A percentile compares a stretch with the other conserved stretches of the same genome.
These are phyloP conservation scores for Plestiodon gilberti DNA, from an alignment of 2,113 vertebrate genomes.

Conservation along the genomic window DNA sequence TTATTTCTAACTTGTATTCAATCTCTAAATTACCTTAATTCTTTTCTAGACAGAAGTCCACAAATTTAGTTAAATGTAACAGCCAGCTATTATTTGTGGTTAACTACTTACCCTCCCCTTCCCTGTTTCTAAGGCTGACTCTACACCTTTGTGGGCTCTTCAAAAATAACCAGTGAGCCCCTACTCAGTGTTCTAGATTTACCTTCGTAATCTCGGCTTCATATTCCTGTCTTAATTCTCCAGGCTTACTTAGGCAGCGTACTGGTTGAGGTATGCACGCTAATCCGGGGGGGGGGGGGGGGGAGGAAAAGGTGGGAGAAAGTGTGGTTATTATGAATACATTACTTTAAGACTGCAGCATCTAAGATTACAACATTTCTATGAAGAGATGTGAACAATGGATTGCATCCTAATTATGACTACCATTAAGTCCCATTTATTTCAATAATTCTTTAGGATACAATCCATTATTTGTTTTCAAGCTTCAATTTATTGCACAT, in stretches of 20 bases:
- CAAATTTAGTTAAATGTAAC: not conserved
- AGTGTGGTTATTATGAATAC: not conserved
- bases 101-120: not conserved
- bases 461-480: not conserved
- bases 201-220: constrained; percentile 84
- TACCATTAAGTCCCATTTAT: too few species aligned
- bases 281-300: constrained; percentile 43
- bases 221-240: constrained; percentile 81
- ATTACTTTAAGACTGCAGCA: not conserved
- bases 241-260: constrained; percentile 78
- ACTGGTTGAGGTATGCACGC: constrained; percentile 63
- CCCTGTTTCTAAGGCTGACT: not conserved
- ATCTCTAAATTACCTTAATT: not conserved
- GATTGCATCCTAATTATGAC: too few species aligned
- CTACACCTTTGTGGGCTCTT: not conserved
- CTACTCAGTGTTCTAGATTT: constrained; percentile 40
- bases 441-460: too few species aligned
- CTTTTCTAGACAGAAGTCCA: not conserved
- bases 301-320: not conserved
- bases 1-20: not conserved
- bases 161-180: not conserved
- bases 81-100: not conserved
- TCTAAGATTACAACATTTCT: not conserved
- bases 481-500: not conserved
- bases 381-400: not conserved